Evolutionary conservation across 2,888 invertebrate species (phyloP), one percentile per base, ranked within the genome.

Genomic region (Carcina quercana): DNA sequence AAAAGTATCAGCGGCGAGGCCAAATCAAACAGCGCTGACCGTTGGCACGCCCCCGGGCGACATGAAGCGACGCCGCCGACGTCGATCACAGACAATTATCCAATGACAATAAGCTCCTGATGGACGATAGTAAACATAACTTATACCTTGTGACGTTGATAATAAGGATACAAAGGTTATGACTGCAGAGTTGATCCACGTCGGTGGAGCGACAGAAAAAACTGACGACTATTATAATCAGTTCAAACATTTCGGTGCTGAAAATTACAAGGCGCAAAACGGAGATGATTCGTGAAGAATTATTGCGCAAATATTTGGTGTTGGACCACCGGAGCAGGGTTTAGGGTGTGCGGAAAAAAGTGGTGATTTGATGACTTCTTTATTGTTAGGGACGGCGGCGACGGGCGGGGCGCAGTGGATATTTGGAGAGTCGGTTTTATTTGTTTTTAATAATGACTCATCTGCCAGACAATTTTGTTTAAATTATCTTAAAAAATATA

Each of bases 221-320:
- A 43, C 40, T 40, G 31, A 24, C 38, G 35, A 36, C 39, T 38
- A 51, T 47, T n/a, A n/a, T n/a, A n/a, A n/a, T 50, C 40, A 30
- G 39, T 25, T 32, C 28, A 40, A 47, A 45, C 48, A 53, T 58
- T 62, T 65, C 71, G 73, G 73, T 49, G 30, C 42, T 13, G 35
- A 38, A 67, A 66, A 73, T 73, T 52, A 73, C 56, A 72, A 57
- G 62, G 68, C 50, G 58, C 50, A 39, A 52, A 39, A 38, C 43
- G 43, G 38, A 45, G 47, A 50, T 52, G 56, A 53, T 50, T 36
- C 33, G 53, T 45, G 51, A 46, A 50, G 53, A 56, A 59, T 53
- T 52, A 52, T 58, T 58, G 60, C 60, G 53, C 69, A 68, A 71
- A 71, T 64, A 70, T 65, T 68, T 59, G 59, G 53, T 38, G 21